A percentile compares a stretch with the other conserved stretches of the same genome.
phyloP scores from a whole-genome alignment of 2,113 vertebrate genomes.

The Origma solitaria region DNA sequence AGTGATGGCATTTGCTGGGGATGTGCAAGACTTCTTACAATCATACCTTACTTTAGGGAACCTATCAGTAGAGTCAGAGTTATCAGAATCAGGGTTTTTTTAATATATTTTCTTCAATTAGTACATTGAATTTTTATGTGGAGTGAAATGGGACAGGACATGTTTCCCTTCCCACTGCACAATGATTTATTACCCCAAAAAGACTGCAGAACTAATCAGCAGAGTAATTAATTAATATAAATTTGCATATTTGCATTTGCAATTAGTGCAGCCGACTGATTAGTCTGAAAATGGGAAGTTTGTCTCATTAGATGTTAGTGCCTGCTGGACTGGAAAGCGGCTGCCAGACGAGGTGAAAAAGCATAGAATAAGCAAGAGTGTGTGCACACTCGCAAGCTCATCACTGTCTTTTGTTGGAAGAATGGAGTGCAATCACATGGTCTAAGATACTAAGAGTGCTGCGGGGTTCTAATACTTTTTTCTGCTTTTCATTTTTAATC shows the following conservation, averaged over 20 bases:
- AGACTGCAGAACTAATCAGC: conserved; percentile 99
- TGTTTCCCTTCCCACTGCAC: conserved; percentile 91
- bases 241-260: conserved; percentile 99
- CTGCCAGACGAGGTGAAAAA: conserved; percentile 95
- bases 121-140: conserved; percentile 88
- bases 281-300: conserved; percentile 99
- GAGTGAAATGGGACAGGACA: conserved; percentile 82
- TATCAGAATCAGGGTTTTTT: conserved; percentile 23
- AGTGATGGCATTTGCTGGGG: conserved; percentile 79
- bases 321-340: conserved; percentile 90
- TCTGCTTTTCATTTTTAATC: background rate
- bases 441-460: conserved; percentile 50
- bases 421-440: conserved; percentile 54
- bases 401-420: conserved; percentile 71
- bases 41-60: conserved; percentile 72
- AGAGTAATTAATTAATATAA: conserved; percentile 99
- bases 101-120: conserved; percentile 74
- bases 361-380: conserved; percentile 75
- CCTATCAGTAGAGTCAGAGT: conserved; percentile 51
- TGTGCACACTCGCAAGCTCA: background rate
- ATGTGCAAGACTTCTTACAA: conserved; percentile 70
- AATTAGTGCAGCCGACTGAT: conserved; percentile 99
- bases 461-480: too few species aligned
- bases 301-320: conserved; percentile 97
- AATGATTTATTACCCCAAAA: conserved; percentile 99